A percentile compares a stretch with the other conserved stretches of the same genome.
These are phyloP conservation scores for Chloroceryle inda DNA, from an alignment of 2,797 vertebrate genomes.

Conservation along the genomic window DNA sequence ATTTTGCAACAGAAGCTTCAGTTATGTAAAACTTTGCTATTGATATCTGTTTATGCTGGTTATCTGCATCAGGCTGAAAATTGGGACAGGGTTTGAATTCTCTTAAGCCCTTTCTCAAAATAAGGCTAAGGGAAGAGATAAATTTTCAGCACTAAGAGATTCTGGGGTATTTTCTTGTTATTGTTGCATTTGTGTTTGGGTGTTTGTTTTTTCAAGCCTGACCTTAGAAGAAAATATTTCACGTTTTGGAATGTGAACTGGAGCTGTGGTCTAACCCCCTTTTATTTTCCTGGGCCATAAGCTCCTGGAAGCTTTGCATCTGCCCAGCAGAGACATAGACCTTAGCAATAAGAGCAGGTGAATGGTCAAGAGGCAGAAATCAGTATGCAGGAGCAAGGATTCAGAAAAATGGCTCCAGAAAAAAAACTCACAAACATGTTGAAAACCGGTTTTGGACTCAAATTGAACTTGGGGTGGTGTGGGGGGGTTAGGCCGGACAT, in stretches of 20 bases:
- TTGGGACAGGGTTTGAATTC: neutral
- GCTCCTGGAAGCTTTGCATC: neutral
- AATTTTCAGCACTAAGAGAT: neutral
- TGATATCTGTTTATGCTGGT: neutral
- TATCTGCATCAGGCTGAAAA: neutral
- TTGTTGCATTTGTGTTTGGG: accelerated
- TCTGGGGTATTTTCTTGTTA: neutral
- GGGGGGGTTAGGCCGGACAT: too few species aligned
- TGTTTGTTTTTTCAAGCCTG: neutral
- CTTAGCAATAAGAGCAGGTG: neutral
- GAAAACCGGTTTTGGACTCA: neutral
- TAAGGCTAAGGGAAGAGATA: neutral
- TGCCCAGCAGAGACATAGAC: neutral
- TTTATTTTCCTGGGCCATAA: neutral
- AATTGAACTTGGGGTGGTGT: too few species aligned
- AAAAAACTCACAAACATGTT: neutral
- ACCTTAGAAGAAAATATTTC: neutral
- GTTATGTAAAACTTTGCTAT: neutral
- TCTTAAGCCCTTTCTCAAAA: neutral
- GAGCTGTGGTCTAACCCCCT: neutral
- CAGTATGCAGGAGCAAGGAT: neutral
- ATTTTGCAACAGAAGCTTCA: neutral
- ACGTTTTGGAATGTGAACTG: neutral
- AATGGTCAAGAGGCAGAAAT: neutral
- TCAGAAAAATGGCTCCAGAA: neutral